Evolutionary conservation across 2,888 invertebrate species (phyloP), one percentile per base, ranked within the genome.

Genomic region (Scaptomyza flava): DNA sequence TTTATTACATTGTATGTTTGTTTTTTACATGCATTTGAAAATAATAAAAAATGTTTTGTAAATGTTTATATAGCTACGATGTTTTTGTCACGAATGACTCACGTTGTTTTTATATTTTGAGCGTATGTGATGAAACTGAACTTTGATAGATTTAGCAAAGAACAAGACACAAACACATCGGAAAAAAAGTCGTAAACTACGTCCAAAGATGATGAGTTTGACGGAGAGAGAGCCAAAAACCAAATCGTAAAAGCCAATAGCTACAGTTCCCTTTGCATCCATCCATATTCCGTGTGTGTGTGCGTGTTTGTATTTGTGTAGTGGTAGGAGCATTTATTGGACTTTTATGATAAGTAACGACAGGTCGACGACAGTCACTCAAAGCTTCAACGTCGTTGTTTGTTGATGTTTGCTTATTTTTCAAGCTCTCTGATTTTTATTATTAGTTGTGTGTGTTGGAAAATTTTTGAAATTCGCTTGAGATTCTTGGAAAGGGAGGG

Each of bases 301-400:
- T 34, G 42, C 9, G 36, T 58, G 31, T 33, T 33, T 48, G 33
- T 34, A n/a, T 23, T 20, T 34, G 17, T 17, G 42, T 50, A 11
- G 60, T 63, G 57, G 50, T n/a, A 31, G 51, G 11, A 73, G 57
- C 68, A 79, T 73, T 87, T 84, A 83, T 83, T 87, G 76, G 85
- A 69, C 81, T 87, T 83, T 83, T 84, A 87, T 79, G 87, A 79
- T 81, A 77, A 78, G 81, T 66, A 61, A 53, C 43, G 77, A 77
- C 79, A 72, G 72, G 59, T 66, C 56, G 64, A 68, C 61, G 68
- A 75, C 57, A 77, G 62, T 74, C 36, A 46, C 71, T 75, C 54
- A 69, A 50, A 57, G 34, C 46, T 31, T 52, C 57, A 34, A 12
- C 63, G 50, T 57, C 58, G 42, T 45, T 20, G 34, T 52, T 52